Evolutionary conservation across 2,113 vertebrate species (phyloP).

Genomic region (Ardeotis arabs): DNA sequence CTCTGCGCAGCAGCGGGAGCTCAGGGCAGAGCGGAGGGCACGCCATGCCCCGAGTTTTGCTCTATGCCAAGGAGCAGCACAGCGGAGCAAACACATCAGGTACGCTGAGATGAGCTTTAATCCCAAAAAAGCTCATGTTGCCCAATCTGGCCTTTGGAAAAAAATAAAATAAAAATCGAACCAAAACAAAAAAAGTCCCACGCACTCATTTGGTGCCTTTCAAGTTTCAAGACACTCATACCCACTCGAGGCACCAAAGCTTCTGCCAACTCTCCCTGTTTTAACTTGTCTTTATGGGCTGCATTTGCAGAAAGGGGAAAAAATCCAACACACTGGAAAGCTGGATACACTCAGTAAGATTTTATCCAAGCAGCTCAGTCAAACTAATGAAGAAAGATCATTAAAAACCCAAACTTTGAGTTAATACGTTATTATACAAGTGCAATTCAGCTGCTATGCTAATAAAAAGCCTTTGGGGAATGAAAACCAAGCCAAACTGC

Average conservation of each 20-base stretch:
- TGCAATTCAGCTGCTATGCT: constrained; percentile 48
- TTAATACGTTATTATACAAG: constrained; percentile 52
- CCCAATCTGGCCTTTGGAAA: not conserved
- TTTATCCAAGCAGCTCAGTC: constrained; percentile 37
- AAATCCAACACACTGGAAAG: not conserved
- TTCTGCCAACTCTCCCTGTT: constrained; percentile 32
- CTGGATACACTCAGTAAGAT: not conserved
- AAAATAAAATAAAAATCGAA: not conserved
- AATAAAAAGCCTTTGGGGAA: constrained; percentile 55
- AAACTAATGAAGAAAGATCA: constrained; percentile 40
- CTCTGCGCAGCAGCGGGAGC: not conserved
- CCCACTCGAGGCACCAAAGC: not conserved
- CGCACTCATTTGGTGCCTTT: constrained; percentile 7
- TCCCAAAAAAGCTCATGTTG: not conserved
- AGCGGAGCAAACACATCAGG: not conserved
- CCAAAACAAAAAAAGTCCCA: not conserved
- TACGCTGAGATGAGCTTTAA: not conserved
- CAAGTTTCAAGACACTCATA: constrained; percentile 10
- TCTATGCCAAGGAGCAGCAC: not conserved
- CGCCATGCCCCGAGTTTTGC: fast-evolving
- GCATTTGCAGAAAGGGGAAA: not conserved
- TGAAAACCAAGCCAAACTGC: constrained; percentile 60
- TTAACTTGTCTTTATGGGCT: constrained; percentile 28
- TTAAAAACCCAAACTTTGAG: constrained; percentile 39
- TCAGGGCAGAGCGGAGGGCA: not conserved